Evolutionary conservation across 2,113 vertebrate genomes (phyloP).

Genomic region (Dryoscopus gambensis): DNA sequence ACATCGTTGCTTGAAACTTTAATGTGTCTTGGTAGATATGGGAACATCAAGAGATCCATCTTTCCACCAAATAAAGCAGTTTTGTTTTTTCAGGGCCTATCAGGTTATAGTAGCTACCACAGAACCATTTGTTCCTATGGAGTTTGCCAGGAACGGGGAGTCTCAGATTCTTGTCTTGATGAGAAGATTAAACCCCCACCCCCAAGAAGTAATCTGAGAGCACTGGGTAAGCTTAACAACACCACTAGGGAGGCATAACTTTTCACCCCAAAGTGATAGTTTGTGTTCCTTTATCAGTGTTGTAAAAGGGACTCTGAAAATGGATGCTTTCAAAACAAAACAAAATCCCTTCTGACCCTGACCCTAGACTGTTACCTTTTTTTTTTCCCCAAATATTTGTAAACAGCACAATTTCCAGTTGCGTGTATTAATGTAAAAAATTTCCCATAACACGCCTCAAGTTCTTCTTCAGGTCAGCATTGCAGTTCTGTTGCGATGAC

Average conservation of each 20-base stretch:
- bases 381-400: not conserved
- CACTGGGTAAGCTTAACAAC: not conserved
- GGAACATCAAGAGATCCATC: not conserved
- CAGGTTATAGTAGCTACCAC: not conserved
- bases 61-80: not conserved
- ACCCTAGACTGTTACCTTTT: not conserved
- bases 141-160: not conserved
- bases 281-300: slow-evolving; percentile 27
- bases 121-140: not conserved
- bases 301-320: slow-evolving; percentile 7
- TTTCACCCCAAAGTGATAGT: slow-evolving; percentile 34
- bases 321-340: slow-evolving; percentile 27
- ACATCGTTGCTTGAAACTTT: not conserved
- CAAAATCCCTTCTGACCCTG: not conserved
- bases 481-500: rapidly evolving
- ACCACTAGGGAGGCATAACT: not conserved
- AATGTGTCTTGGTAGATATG: not conserved
- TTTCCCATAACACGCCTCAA: not conserved
- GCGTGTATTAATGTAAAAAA: not conserved
- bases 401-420: not conserved
- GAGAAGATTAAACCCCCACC: not conserved
- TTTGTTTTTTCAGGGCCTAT: not conserved
- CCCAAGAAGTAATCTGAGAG: not conserved
- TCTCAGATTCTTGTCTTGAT: not conserved
- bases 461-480: not conserved